A percentile compares a stretch with the other conserved stretches of the same genome.
These are phyloP conservation scores for Parnassius smintheus DNA, from an alignment of 2,888 invertebrate genomes.

Conservation along the genomic window DNA sequence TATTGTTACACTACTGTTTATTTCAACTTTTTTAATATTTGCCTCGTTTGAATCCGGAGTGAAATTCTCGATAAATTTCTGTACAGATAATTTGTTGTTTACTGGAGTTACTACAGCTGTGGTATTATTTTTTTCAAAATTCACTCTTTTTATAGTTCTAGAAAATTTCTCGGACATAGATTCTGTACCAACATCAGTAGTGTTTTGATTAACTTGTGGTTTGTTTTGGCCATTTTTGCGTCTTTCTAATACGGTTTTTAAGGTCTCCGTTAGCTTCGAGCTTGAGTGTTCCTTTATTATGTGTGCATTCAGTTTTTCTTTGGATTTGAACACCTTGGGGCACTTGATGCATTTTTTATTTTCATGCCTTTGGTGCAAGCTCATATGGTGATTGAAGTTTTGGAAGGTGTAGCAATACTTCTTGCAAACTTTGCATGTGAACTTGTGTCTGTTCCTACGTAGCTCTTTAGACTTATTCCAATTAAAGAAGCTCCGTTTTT, in stretches of 20 bases:
- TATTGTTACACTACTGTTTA: constrained; percentile 38
- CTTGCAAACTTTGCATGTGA: constrained; percentile 57
- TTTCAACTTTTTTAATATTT: constrained; percentile 30
- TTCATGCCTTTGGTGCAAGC: constrained; percentile 50
- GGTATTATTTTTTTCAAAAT: constrained; percentile 13
- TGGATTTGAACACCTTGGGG: constrained; percentile 45
- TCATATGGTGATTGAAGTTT: constrained; percentile 63
- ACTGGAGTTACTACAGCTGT: constrained; percentile 45
- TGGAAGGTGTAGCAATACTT: constrained; percentile 67
- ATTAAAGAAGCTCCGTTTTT: constrained; percentile 15
- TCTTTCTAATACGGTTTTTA: constrained; percentile 57
- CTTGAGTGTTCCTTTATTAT: constrained; percentile 48
- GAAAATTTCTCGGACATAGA: constrained; percentile 40
- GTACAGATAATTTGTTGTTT: constrained; percentile 47
- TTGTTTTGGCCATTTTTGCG: constrained; percentile 38
- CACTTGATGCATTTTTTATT: constrained; percentile 62
- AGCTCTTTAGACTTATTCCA: constrained; percentile 17
- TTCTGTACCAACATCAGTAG: constrained; percentile 2
- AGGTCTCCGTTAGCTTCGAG: constrained; percentile 60
- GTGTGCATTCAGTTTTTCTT: constrained; percentile 47
- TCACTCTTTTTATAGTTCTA: constrained; percentile 51
- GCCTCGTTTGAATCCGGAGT: constrained; percentile 48
- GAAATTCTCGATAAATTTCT: constrained; percentile 66
- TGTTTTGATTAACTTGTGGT: constrained; percentile 19
- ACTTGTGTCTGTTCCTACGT: constrained; percentile 35